A percentile compares a stretch with the other conserved stretches of the same genome.
These are phyloP conservation scores for Conomelus anceps DNA, from an alignment of 2,888 invertebrate species.

Conservation along the genomic window DNA sequence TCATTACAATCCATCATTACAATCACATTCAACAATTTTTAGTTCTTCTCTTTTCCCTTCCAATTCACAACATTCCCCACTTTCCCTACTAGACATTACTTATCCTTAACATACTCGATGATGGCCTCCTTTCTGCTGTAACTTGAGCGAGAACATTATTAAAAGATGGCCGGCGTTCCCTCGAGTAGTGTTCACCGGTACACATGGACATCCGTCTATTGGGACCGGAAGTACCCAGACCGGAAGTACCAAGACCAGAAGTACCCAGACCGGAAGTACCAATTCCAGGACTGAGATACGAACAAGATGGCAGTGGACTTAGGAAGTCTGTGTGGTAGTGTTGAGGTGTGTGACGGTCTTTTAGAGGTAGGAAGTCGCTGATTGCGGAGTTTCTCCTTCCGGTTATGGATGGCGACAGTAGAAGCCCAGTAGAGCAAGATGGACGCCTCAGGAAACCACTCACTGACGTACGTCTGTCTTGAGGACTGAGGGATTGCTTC, in stretches of 20 bases:
- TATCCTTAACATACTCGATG: slow-evolving; percentile 36
- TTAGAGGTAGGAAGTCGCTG: slow-evolving; percentile 19
- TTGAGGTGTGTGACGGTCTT: slow-evolving; percentile 3
- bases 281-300: slow-evolving; percentile 14
- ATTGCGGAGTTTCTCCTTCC: slow-evolving; percentile 13
- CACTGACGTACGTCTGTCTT: neutral
- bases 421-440: slow-evolving; percentile 25
- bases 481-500: neutral
- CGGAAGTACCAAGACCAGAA: slow-evolving; percentile 21
- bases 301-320: slow-evolving; percentile 8
- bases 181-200: neutral
- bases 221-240: too few relatives aligned
- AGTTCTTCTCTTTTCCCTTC: too few relatives aligned
- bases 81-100: slow-evolving; percentile 35
- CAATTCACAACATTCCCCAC: too few relatives aligned
- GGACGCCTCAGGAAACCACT: slow-evolving; percentile 21
- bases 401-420: slow-evolving; percentile 18
- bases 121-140: slow-evolving; percentile 35
- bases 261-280: slow-evolving; percentile 17
- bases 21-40: too few relatives aligned
- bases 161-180: slow-evolving; percentile 35
- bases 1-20: too few relatives aligned
- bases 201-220: slow-evolving; percentile 20
- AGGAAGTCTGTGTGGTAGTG: slow-evolving; percentile 20
- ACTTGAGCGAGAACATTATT: slow-evolving; percentile 37